These are phyloP conservation scores for Drosophila pallidifrons DNA, from an alignment of 1,140 invertebrate species.

Conservation along the genomic window DNA sequence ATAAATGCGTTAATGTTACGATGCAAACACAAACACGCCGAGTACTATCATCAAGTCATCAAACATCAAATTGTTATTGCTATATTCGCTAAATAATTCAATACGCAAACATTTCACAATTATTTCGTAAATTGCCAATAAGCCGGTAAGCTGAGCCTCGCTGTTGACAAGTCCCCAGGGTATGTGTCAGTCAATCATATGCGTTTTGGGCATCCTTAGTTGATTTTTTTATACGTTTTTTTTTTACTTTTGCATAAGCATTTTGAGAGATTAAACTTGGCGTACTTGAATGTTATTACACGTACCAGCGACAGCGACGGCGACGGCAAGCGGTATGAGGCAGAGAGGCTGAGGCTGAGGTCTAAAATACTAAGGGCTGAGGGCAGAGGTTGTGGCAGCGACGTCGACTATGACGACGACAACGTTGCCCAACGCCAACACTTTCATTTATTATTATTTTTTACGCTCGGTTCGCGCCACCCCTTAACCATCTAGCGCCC, in stretches of 20 bases:
- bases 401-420: slow-evolving; percentile 7
- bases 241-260: slow-evolving; percentile 71
- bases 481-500: slow-evolving; percentile 51
- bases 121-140: neutral
- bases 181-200: neutral
- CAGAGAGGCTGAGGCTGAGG: neutral
- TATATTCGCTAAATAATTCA: too few species aligned
- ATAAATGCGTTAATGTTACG: neutral
- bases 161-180: neutral
- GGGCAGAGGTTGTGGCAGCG: slow-evolving; percentile 8
- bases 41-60: too few species aligned
- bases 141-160: neutral
- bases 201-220: neutral
- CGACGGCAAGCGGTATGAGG: slow-evolving; percentile 8
- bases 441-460: slow-evolving; percentile 84
- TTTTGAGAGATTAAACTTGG: slow-evolving; percentile 83
- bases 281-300: slow-evolving; percentile 83
- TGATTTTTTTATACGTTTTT: slow-evolving; percentile 64
- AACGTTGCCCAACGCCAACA: slow-evolving; percentile 68
- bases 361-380: neutral
- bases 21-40: neutral
- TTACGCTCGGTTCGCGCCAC: slow-evolving; percentile 64
- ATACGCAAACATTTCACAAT: too few species aligned
- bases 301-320: slow-evolving; percentile 53
- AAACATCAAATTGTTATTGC: too few species aligned